phyloP scores from a whole-genome alignment of 2,797 vertebrate genomes.

The Salmo trutta region DNA sequence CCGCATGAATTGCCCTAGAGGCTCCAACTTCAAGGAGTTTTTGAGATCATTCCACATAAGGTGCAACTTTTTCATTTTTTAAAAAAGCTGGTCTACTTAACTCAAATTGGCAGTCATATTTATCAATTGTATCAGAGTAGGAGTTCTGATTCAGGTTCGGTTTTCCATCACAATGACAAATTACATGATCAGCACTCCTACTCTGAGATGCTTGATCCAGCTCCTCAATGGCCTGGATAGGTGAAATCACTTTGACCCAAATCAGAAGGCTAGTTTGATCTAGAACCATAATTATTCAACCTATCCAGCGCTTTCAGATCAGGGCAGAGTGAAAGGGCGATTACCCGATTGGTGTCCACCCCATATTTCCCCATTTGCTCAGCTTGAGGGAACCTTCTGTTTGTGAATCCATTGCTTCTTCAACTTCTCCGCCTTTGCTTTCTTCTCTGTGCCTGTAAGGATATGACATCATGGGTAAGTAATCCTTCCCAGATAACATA shows the following conservation, averaged over 20 bases:
- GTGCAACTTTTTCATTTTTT: no score
- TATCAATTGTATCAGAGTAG: no score
- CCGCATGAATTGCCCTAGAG: no score
- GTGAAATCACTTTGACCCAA: neutral
- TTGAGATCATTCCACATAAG: no score
- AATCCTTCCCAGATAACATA: neutral
- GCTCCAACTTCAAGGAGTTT: no score
- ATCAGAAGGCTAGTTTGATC: neutral
- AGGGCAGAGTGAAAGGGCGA: neutral
- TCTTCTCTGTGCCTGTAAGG: slow-evolving; percentile 75
- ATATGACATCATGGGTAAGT: slow-evolving; percentile 5
- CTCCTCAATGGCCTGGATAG: neutral
- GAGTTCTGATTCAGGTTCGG: no score
- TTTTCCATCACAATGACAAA: no score
- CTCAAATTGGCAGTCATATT: no score
- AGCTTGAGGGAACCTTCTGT: slow-evolving; percentile 56
- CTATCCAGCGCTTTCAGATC: neutral
- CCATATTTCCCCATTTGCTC: slow-evolving; percentile 14
- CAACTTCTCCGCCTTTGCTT: slow-evolving; percentile 79
- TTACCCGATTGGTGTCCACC: neutral
- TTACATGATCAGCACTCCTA: neutral
- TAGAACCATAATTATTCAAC: neutral
- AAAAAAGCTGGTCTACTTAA: no score
- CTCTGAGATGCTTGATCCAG: neutral
- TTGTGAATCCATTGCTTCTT: slow-evolving; percentile 80